phyloP scores from a whole-genome alignment of 2,888 invertebrate species.

The Hecatera dysodea region DNA sequence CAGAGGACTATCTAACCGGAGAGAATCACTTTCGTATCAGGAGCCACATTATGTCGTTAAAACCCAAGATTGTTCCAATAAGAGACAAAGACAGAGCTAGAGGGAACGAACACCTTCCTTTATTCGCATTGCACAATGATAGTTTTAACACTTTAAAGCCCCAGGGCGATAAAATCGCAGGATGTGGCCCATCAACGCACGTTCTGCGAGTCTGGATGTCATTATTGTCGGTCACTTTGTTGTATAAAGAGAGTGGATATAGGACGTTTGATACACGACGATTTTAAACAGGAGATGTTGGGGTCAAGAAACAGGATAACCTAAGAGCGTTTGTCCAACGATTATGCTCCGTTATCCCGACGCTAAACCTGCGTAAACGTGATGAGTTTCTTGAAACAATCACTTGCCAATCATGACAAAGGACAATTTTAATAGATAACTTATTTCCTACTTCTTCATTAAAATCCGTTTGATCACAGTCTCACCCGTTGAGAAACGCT shows the following conservation, averaged over 20 bases:
- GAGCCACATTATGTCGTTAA: not conserved
- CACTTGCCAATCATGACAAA: no score
- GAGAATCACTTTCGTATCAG: not conserved
- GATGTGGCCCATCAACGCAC: constrained; percentile 65
- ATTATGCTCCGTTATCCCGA: not conserved
- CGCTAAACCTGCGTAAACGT: not conserved
- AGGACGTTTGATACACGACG: constrained; percentile 7
- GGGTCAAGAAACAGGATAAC: constrained; percentile 2
- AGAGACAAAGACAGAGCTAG: constrained; percentile 21
- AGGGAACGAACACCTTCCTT: not conserved
- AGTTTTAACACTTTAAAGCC: constrained; percentile 22
- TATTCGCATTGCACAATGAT: constrained; percentile 13
- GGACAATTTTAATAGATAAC: no score
- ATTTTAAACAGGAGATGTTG: not conserved
- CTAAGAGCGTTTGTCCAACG: not conserved
- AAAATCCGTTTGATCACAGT: no score
- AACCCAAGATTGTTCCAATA: not conserved
- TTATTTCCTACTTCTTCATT: no score
- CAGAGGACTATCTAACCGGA: constrained; percentile 2
- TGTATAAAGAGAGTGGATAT: constrained; percentile 38
- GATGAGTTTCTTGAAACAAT: no score
- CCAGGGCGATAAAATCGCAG: constrained; percentile 50
- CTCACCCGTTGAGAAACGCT: no score
- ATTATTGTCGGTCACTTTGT: constrained; percentile 63
- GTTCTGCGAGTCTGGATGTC: constrained; percentile 23